phyloP scores from a whole-genome alignment of 2,113 vertebrate genomes.

The Notiomystis cincta region DNA sequence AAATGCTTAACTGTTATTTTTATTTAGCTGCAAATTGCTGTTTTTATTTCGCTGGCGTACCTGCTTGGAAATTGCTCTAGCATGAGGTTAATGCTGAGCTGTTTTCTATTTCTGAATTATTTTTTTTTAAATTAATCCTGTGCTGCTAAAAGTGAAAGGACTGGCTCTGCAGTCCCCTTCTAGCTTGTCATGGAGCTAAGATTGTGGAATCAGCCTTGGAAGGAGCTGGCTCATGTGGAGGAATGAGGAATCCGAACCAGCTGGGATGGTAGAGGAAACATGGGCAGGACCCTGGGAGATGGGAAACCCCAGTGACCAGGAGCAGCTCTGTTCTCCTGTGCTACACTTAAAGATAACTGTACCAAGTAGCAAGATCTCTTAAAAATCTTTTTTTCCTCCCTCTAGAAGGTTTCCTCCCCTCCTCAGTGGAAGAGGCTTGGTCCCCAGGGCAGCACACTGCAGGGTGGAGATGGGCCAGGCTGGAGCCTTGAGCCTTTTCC shows the following conservation, averaged over 20 bases:
- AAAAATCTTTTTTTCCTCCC: background rate
- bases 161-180: background rate
- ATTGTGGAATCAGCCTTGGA: background rate
- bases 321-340: background rate
- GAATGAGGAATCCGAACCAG: background rate
- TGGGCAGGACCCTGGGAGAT: background rate
- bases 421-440: background rate
- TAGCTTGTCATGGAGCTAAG: background rate
- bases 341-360: background rate
- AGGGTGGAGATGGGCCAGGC: background rate
- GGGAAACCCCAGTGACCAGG: background rate
- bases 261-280: background rate
- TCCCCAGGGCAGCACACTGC: background rate
- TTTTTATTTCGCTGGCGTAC: background rate
- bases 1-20: conserved; percentile 57
- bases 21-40: conserved; percentile 57
- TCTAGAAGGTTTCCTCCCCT: background rate
- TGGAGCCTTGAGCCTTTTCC: background rate
- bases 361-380: background rate
- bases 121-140: background rate
- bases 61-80: background rate
- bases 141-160: background rate
- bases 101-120: background rate
- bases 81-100: background rate
- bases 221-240: background rate